Evolutionary conservation across 92 coral and sea anemone species (phyloP), one percentile per base, ranked within the genome.

Genomic region (Porites evermanni): DNA sequence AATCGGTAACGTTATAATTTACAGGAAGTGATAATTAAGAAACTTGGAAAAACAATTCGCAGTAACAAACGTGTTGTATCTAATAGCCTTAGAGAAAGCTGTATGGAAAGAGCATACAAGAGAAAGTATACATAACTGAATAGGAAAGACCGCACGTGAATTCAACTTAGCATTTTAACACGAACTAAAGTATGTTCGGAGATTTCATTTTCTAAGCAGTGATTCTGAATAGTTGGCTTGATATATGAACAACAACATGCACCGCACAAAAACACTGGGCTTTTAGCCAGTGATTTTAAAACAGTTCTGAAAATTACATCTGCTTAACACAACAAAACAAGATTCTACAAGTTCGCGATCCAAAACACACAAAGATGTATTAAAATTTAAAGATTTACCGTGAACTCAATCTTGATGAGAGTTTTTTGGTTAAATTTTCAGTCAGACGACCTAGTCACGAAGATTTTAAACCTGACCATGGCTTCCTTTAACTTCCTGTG

Each of bases 311-410:
- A 59, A n/a, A 18, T 8, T 70, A 38, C 5, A 38, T 38, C 47
- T 53, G 52, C 59, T 56, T 58, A 29, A 53, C 14, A 23, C 16
- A 53, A 12, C 21, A 64, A 58, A 71, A 5, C 70, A 79, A 18
- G 32, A 70, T 72, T 58, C 67, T 38, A 16, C 56, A 19, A 70
- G 64, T 32, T 32, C 44, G 59, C 68, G 3, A 70, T 71, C 56
- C 68, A 70, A 81, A 70, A 71, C 69, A 54, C 26, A 32, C 19
- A 24, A 44, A 59, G 32, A 7, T 16, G 12, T 26, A 70, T 81
- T 70, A 81, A 81, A 81, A 78, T 81, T 81, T 81, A 81, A 81
- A 81, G 44, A 71, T 72, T 71, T 70, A 81, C 77, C 70, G 76
- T 81, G 9, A 70, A 58, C n/a, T 70, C 54, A 53, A 32, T 19